Percentiles rank a stretch among this genome's conserved stretches.
These are phyloP conservation scores for Myotis davidii DNA, from an alignment of 2,113 vertebrate genomes.

Conservation along the genomic window DNA sequence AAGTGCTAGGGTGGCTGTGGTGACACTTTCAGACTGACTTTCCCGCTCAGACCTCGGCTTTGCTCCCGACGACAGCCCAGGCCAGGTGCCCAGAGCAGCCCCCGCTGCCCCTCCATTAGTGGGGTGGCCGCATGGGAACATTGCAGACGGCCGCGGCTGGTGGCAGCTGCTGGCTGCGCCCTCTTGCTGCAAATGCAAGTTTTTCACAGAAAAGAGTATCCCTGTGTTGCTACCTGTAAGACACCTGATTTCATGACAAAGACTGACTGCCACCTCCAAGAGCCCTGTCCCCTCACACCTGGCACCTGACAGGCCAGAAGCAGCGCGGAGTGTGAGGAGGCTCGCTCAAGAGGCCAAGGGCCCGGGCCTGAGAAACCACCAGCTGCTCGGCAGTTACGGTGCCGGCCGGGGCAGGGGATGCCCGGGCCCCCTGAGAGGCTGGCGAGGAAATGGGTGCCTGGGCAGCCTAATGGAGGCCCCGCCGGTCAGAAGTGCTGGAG, in stretches of 20 bases:
- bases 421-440: too few species aligned
- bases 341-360: neutral
- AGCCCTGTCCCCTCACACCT: neutral
- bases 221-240: neutral
- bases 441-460: neutral
- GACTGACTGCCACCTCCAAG: neutral
- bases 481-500: neutral
- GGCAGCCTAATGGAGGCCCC: too few species aligned
- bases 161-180: neutral
- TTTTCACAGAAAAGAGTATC: neutral
- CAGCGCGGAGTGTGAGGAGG: too few species aligned
- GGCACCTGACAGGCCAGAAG: neutral
- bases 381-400: neutral
- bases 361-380: neutral
- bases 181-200: neutral
- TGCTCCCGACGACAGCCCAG: neutral
- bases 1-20: neutral
- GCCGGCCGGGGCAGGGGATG: neutral
- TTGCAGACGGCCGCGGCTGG: accelerated
- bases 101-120: neutral
- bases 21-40: neutral
- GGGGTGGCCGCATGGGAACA: accelerated
- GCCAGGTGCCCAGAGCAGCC: neutral
- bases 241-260: neutral
- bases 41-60: neutral